Evolutionary conservation across 1,140 invertebrate species (phyloP), one percentile per base, ranked within the genome.

Genomic region (Spodoptera frugiperda): DNA sequence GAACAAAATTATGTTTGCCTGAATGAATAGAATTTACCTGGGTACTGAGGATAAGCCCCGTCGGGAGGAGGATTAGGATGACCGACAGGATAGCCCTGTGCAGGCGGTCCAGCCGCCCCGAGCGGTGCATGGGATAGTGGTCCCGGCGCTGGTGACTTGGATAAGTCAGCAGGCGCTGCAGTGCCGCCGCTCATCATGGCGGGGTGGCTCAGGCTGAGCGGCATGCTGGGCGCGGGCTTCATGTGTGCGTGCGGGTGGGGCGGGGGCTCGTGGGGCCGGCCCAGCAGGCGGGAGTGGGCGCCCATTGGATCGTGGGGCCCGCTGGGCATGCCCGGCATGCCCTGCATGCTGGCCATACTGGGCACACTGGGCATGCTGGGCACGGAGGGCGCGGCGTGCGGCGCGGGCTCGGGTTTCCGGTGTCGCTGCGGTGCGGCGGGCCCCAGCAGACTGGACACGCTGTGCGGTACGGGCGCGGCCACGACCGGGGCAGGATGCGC

Each of bases 401-500:
- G 72, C 1, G 68, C 30, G 14, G 21, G 21, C 10, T 87, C 86
- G 14, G 57, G 49, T 48, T 84, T 85, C 48, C 83, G 85, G 3
- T 74, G 48, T 19, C 87, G 61, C 83, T 80, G 70, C 70, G 21
- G 81, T 19, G 55, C 68, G 15, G 81, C 82, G 4, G 80, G 76
- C 15, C 89, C 87, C 6, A 94, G 78, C 33, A 94, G 80, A 84
- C 86, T 94, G 12, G 92, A 92, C 19, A 94, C 89, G 63, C 90
- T 94, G 68, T 92, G 91, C 25, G 92, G 89, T 89, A 93, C 93
- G 46, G 14, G 81, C 57, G 68, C 63, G 67, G 77, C 54, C 72
- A 80, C 48, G 12, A 72, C 12, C 0, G 12, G 8, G 85, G 80
- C 59, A 6, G 75, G 74, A 49, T 74, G 82, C 25, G 33, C 77